These are phyloP conservation scores for Oryzias melastigma DNA, from an alignment of 2,113 vertebrate species.

Conservation along the genomic window DNA sequence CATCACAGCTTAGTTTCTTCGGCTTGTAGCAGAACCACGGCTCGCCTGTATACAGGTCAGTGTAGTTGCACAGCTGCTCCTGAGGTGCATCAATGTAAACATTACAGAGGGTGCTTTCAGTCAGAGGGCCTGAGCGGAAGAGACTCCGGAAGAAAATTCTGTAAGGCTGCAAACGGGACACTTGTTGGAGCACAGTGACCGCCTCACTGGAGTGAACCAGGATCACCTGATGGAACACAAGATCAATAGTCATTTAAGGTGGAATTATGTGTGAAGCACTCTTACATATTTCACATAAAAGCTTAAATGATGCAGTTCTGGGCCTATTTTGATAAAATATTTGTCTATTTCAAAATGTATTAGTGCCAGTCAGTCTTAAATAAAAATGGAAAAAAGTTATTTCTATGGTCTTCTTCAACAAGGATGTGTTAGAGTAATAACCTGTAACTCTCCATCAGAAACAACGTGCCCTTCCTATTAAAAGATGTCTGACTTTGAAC, in stretches of 20 bases:
- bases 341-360: too few species aligned
- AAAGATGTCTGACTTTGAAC: too few species aligned
- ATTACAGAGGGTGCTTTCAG: slow-evolving; percentile 85
- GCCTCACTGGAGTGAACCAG: slow-evolving; percentile 91
- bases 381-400: too few species aligned
- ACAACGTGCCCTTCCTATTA: too few species aligned
- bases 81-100: slow-evolving; percentile 76
- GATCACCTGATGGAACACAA: slow-evolving; percentile 44
- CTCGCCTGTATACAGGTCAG: slow-evolving; percentile 88
- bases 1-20: slow-evolving; percentile 81
- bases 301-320: too few species aligned
- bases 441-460: too few species aligned
- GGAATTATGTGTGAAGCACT: background rate
- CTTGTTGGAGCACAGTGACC: slow-evolving; percentile 79
- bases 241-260: background rate
- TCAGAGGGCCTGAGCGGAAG: slow-evolving; percentile 81
- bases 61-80: slow-evolving; percentile 86
- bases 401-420: too few species aligned
- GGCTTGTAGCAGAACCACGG: slow-evolving; percentile 94
- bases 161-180: slow-evolving; percentile 83
- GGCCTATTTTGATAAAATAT: too few species aligned
- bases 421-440: too few species aligned
- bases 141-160: slow-evolving; percentile 86
- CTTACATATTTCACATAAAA: too few species aligned
- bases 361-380: too few species aligned